phyloP scores from a whole-genome alignment of 2,797 vertebrate genomes.

The Cercopithecus petaurista region DNA sequence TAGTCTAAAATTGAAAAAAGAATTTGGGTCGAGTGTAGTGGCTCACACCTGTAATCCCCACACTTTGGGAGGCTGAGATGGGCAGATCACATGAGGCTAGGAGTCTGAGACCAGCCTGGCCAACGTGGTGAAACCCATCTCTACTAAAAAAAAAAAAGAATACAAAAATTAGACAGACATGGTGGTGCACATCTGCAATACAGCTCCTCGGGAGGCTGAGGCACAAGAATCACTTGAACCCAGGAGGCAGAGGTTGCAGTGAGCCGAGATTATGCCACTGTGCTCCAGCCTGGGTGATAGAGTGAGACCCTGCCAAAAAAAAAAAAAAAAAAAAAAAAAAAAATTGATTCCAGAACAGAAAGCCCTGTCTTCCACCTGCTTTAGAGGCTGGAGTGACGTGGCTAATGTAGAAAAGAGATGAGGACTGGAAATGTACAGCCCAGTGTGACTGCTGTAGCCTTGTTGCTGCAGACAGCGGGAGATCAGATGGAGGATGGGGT shows the following conservation, averaged over 20 bases:
- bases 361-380: not conserved
- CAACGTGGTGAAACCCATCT: not conserved
- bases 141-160: not conserved
- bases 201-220: not conserved
- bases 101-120: not conserved
- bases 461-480: not conserved
- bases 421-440: not conserved
- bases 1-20: not conserved
- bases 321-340: not conserved
- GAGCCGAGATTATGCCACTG: not conserved
- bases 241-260: not conserved
- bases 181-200: not conserved
- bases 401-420: not conserved
- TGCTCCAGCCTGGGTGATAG: not conserved
- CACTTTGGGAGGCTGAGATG: not conserved
- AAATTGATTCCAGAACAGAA: not conserved
- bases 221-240: not conserved
- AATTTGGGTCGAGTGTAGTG: not conserved
- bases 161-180: not conserved
- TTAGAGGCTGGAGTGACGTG: not conserved
- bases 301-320: not conserved
- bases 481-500: not conserved
- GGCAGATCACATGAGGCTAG: not conserved
- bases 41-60: not conserved
- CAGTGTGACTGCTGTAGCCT: not conserved